Evolutionary conservation across 1,140 invertebrate genomes (phyloP).

Genomic region (Hermetia illucens): DNA sequence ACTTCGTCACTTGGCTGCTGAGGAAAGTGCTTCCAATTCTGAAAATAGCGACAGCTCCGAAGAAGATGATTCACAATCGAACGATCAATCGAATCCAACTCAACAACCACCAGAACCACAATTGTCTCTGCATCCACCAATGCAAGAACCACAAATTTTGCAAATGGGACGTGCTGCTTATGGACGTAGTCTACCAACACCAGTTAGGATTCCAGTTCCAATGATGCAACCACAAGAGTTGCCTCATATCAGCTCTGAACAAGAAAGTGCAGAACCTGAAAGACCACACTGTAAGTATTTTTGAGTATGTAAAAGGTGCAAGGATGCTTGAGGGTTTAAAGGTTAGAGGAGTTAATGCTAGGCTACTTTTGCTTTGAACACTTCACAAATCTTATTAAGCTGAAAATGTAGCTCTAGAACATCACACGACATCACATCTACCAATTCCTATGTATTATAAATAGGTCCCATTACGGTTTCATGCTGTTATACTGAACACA

Average conservation of each 20-base stretch:
- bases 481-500: too few species aligned
- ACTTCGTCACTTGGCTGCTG: constrained; percentile 26
- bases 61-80: constrained; percentile 18
- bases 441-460: too few species aligned
- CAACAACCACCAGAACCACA: constrained; percentile 28
- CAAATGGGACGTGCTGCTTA: constrained; percentile 34
- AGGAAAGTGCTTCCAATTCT: constrained; percentile 26
- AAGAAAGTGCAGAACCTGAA: constrained; percentile 29
- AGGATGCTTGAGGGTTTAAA: too few species aligned
- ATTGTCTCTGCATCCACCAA: constrained; percentile 27
- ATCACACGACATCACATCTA: too few species aligned
- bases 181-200: constrained; percentile 31
- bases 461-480: too few species aligned
- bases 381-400: too few species aligned
- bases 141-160: constrained; percentile 24
- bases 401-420: too few species aligned
- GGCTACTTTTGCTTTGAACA: too few species aligned
- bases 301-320: too few species aligned
- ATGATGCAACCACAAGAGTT: constrained; percentile 31
- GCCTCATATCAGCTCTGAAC: too few species aligned
- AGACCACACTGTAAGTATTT: constrained; percentile 43
- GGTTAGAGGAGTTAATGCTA: too few species aligned
- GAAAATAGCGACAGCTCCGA: constrained; percentile 17
- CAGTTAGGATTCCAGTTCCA: constrained; percentile 36
- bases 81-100: constrained; percentile 11